Conservation (phyloP, 2,797 vertebrate genomes). For the Taenioides sp. region DNA sequence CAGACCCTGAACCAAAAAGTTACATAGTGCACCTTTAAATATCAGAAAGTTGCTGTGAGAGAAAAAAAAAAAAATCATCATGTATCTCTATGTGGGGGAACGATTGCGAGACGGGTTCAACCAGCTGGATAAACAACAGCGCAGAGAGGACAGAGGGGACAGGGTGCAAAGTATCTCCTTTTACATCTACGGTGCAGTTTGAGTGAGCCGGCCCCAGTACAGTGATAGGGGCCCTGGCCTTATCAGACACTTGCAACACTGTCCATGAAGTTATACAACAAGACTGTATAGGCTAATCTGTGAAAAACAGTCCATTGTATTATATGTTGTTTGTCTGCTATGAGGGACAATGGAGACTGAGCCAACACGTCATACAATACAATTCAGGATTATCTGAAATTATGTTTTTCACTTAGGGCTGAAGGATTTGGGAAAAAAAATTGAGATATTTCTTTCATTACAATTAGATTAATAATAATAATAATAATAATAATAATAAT, state of each 20-base stretch:
- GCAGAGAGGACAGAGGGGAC: slow-evolving; percentile 52
- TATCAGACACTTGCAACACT: slow-evolving; percentile 24
- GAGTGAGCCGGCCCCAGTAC: slow-evolving; percentile 48
- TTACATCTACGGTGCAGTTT: slow-evolving; percentile 48
- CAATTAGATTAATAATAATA: no score
- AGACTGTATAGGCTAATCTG: neutral
- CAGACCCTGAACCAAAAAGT: no score
- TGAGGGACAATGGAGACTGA: neutral
- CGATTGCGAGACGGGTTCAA: slow-evolving; percentile 41
- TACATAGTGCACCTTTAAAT: no score
- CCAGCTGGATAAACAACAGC: slow-evolving; percentile 77
- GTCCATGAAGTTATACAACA: slow-evolving; percentile 8
- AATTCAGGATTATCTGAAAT: neutral
- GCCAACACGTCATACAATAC: neutral
- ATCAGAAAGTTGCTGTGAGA: no score
- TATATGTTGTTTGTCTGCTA: no score
- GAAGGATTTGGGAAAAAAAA: no score
- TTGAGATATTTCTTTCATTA: no score
- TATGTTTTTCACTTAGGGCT: no score
- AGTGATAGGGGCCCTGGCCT: slow-evolving; percentile 36
- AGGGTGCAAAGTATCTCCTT: slow-evolving; percentile 64
- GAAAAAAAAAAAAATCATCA: neutral
- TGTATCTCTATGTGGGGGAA: neutral
- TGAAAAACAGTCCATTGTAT: neutral
- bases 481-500: no score